A percentile compares a stretch with the other conserved stretches of the same genome.
phyloP scores from a whole-genome alignment of 2,888 invertebrate genomes.

The Platerodrilus igneus region DNA sequence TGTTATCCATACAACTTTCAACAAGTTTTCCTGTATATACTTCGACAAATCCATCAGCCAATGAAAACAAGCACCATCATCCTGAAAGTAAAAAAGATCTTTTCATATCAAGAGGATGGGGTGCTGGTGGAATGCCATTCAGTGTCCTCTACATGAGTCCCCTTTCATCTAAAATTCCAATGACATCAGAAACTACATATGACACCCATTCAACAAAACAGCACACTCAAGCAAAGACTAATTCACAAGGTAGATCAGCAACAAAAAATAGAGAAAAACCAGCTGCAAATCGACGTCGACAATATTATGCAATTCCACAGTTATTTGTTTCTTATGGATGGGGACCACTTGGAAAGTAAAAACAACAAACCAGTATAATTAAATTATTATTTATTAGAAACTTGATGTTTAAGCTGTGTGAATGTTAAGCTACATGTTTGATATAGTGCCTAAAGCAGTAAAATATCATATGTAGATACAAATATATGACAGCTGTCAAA shows the following conservation, averaged over 20 bases:
- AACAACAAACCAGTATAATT: too few relatives aligned
- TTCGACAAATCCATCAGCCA: constrained; percentile 1
- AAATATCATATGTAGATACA: too few relatives aligned
- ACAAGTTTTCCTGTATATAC: too few relatives aligned
- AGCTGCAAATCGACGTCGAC: constrained; percentile 29
- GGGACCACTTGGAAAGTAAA: constrained; percentile 51
- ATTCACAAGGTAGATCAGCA: constrained; percentile 19
- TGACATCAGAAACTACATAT: constrained; percentile 5
- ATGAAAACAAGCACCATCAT: background rate
- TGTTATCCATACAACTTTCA: too few relatives aligned
- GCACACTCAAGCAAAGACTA: too few relatives aligned
- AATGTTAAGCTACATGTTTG: too few relatives aligned
- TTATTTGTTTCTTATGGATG: constrained; percentile 53
- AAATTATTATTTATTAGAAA: too few relatives aligned
- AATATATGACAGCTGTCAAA: too few relatives aligned
- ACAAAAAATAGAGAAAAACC: constrained; percentile 14
- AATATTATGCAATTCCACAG: constrained; percentile 50
- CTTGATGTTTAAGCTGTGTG: too few relatives aligned
- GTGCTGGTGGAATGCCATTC: constrained; percentile 53
- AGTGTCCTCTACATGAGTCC: constrained; percentile 50
- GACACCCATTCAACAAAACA: constrained; percentile 2
- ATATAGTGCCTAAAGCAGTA: too few relatives aligned
- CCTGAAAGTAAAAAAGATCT: constrained; percentile 42
- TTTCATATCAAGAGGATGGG: constrained; percentile 51
- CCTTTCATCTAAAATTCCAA: constrained; percentile 27